Evolutionary conservation across 1,140 invertebrate species (phyloP).

Genomic region (Drosophila kepulauana): DNA sequence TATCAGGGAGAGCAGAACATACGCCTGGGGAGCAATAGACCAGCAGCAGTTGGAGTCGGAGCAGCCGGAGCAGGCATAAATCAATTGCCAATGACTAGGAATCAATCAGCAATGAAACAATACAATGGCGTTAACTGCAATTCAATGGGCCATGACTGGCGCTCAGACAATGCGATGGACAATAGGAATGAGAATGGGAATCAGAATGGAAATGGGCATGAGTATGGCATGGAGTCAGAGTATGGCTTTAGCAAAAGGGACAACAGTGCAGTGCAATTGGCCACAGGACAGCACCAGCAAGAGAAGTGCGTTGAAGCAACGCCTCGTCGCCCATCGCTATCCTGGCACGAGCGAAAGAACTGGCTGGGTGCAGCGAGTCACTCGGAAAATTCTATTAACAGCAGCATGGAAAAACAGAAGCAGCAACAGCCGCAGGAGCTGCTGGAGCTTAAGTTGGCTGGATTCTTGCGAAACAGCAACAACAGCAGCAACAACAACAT

Average conservation of each 20-base stretch:
- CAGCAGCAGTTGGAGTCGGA: too few relatives aligned
- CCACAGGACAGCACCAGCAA: constrained; percentile 36
- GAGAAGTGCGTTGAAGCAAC: constrained; percentile 16
- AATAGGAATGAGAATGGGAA: background rate
- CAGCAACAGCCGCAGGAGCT: constrained; percentile 44
- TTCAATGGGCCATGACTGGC: constrained; percentile 33
- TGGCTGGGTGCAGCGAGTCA: constrained; percentile 68
- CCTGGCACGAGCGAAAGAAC: constrained; percentile 52
- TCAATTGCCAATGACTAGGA: constrained; percentile 72
- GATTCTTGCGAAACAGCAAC: constrained; percentile 1
- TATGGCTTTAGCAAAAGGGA: constrained; percentile 23
- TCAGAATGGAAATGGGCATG: background rate
- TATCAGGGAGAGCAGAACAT: constrained; percentile 18
- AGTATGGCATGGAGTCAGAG: constrained; percentile 7
- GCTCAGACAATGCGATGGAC: constrained; percentile 48
- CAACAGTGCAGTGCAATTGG: constrained; percentile 60
- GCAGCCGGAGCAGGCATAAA: constrained; percentile 52
- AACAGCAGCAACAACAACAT: constrained; percentile 18
- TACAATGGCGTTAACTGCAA: constrained; percentile 59
- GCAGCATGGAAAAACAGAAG: constrained; percentile 49
- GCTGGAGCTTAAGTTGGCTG: constrained; percentile 42
- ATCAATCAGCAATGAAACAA: constrained; percentile 80
- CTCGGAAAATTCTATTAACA: constrained; percentile 80
- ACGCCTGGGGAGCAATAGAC: constrained; percentile 2
- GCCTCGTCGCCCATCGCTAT: constrained; percentile 11